A percentile compares a stretch with the other conserved stretches of the same genome.
Conservation (phyloP, 2,888 invertebrate species). For the Cyclophora punctaria region DNA sequence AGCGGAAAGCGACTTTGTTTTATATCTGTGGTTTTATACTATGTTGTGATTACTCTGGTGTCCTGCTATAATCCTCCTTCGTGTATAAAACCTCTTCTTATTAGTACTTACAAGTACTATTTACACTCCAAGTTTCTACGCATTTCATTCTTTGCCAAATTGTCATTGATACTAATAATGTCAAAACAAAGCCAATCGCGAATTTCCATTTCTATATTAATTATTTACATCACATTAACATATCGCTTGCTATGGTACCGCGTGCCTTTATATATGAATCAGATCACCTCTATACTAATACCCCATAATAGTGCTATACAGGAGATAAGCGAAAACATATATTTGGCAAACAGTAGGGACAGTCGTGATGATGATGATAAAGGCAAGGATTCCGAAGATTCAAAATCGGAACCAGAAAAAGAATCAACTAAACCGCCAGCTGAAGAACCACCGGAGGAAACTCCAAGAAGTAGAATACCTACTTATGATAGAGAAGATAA, state of each 20-base stretch:
- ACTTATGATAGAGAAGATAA: constrained; percentile 9
- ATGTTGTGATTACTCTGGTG: too few species aligned
- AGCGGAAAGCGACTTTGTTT: too few species aligned
- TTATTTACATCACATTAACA: neutral
- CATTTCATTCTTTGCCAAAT: too few species aligned
- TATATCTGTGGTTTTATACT: too few species aligned
- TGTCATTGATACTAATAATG: too few species aligned
- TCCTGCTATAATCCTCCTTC: too few species aligned
- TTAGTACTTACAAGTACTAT: too few species aligned
- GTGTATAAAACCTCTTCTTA: too few species aligned
- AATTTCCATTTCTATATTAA: neutral
- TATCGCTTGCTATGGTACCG: neutral
- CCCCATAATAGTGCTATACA: neutral
- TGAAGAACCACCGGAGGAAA: neutral
- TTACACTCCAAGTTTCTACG: too few species aligned
- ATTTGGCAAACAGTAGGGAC: constrained; percentile 1
- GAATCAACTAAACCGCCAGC: too few species aligned
- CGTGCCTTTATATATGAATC: neutral
- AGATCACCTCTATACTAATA: neutral
- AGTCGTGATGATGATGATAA: neutral
- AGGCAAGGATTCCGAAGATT: constrained; percentile 2
- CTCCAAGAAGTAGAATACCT: constrained; percentile 3
- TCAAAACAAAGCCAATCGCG: too few species aligned
- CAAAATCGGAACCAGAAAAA: constrained; percentile 4
- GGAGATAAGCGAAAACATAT: neutral